phyloP scores from a whole-genome alignment of 2,888 invertebrate species.

The Tholera decimalis region DNA sequence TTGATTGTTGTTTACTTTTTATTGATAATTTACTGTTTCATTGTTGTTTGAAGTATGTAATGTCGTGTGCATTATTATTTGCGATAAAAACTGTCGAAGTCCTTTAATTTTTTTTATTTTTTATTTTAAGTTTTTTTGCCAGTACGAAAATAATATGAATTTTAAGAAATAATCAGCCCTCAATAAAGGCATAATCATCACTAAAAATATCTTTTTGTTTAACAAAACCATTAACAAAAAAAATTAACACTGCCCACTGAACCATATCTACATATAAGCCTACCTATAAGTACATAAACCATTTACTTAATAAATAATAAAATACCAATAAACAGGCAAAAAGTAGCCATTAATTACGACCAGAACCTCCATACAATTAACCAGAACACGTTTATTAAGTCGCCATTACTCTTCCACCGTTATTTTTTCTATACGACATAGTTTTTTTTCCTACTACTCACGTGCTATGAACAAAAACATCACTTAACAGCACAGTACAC shows the following conservation, averaged over 20 bases:
- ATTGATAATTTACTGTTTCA: constrained; percentile 31
- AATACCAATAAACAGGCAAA: constrained; percentile 7
- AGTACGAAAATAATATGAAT: no score
- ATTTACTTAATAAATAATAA: constrained; percentile 31
- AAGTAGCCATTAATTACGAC: constrained; percentile 30
- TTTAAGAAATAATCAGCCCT: no score
- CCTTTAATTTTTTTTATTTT: no score
- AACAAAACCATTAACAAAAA: no score
- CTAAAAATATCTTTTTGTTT: background rate
- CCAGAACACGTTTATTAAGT: constrained; percentile 42
- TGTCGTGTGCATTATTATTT: background rate
- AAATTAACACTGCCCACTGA: constrained; percentile 17
- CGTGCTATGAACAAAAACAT: constrained; percentile 70
- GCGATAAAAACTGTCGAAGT: background rate
- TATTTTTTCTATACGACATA: constrained; percentile 63
- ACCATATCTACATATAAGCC: no score
- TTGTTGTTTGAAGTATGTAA: constrained; percentile 12
- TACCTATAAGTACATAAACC: no score
- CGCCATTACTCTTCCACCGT: constrained; percentile 41
- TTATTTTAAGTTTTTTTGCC: no score
- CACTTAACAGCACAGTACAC: constrained; percentile 66
- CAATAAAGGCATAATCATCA: background rate
- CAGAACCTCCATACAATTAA: constrained; percentile 29
- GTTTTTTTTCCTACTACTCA: constrained; percentile 62
- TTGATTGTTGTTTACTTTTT: constrained; percentile 45